Base-by-base conservation (phyloP, 1,140 invertebrate genomes). In the Ylistrum balloti region DNA sequence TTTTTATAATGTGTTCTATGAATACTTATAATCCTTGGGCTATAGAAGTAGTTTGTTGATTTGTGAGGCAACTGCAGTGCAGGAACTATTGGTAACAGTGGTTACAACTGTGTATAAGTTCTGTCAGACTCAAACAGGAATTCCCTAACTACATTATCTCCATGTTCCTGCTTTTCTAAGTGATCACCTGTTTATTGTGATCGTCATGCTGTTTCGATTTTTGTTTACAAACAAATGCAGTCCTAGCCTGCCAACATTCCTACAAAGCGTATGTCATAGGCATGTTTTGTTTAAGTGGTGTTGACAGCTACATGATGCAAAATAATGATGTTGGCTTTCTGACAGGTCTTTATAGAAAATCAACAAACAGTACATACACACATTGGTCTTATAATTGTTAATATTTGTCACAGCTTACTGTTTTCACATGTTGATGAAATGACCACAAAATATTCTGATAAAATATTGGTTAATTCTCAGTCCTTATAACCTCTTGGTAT, bases 181-280 rank as follows among this genome's bases (percentile, higher is more conserved):
- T 38, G 35, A 38, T 13, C 35, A 38, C 35, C 35, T 38, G 35
- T 38, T 13, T 38, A 38, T 38, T 45, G 17, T 45, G 41, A 45
- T 45, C 41, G 20, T 13, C 35, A 38, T 38, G 35, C 13, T 38
- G 35, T 5, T 38, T 38, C 13, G 41, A 13, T 9, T 13, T 28
- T 74, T 74, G n/a, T 74, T 74, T 74, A 74, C n/a, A 74, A 74
- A 74, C 56, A 74, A 74, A 28, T 28, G n/a, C n/a, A 28, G 45
- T 74, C 1, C 9, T 74, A n/a, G 56, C 0, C 17, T 74, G 56
- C 56, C 56, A 74, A 74, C 56, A 74, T 74, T 74, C 56, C 22
- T 28, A n/a, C 28, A 74, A 17, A n/a, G 56, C 17, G 45, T 48
- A 74, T 74, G 56, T 74, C 56, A 74, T n/a, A 74, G 0, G 5